Percentiles rank a stretch among this genome's conserved stretches.
Evolutionary conservation across 2,888 invertebrate genomes (phyloP).

Genomic region (Chironomus riparius): DNA sequence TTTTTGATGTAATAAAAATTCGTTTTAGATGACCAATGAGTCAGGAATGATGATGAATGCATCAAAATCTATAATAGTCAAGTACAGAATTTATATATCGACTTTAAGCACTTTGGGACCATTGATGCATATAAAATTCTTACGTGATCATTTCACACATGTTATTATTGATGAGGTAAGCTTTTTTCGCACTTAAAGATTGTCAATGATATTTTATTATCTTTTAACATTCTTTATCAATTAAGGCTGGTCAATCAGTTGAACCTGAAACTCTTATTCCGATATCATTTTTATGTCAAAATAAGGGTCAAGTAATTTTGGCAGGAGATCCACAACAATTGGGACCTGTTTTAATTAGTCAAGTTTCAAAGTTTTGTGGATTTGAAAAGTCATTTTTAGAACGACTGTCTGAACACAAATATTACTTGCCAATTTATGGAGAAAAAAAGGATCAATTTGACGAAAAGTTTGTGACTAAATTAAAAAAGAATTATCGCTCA

Average conservation of each 20-base stretch:
- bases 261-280: conserved; percentile 87
- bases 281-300: conserved; percentile 52
- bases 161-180: conserved; percentile 61
- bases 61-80: conserved; percentile 1
- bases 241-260: conserved; percentile 83
- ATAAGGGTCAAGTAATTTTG: conserved; percentile 56
- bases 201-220: not conserved
- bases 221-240: no score
- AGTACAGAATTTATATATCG: conserved; percentile 64
- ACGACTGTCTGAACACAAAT: conserved; percentile 43
- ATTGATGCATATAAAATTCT: conserved; percentile 58
- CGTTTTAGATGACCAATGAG: not conserved
- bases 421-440: conserved; percentile 16
- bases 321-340: conserved; percentile 87
- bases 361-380: conserved; percentile 54
- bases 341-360: conserved; percentile 69
- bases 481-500: conserved; percentile 80
- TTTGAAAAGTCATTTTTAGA: conserved; percentile 63
- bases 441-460: conserved; percentile 62
- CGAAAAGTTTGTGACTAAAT: conserved; percentile 70
- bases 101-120: conserved; percentile 71
- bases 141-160: conserved; percentile 77
- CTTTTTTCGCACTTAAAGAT: not conserved
- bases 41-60: not conserved
- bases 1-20: not conserved